Base-by-base conservation (phyloP, 2,113 vertebrate species). In the Epinephelus fuscoguttatus region DNA sequence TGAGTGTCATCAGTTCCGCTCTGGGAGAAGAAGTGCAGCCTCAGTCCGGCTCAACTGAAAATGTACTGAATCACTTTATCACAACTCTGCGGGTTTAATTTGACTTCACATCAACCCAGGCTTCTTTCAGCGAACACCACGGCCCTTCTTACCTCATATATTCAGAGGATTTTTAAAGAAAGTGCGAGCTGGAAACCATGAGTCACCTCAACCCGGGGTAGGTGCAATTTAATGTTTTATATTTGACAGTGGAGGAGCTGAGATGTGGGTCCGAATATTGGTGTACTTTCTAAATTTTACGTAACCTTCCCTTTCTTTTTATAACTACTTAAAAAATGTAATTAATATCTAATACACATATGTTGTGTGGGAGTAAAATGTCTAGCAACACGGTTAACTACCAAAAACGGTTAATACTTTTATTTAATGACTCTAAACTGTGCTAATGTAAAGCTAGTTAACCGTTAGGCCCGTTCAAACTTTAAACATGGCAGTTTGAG, bases 191-290 rank as follows among this genome's bases (percentile, higher is more conserved):
- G 90, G 92, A 53, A 87, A 91, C 89, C 91, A 97, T 97, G 97
- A 97, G 90, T 91, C 94, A 96, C 81, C 88, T 95, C 78, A 95
- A 92, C 85, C 85, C 94, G 11, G 96, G 96, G 96, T 97, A 95
- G 90, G 96, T 87, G 10, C 77, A 33, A 7, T 37, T 83, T 25
- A 2, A 60, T 84, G 3, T 73, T 53, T 75, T 15, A 50, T 12
- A 18, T 81, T 4, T 2, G 45, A 2, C 2, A 19, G 25, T 1
- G 2, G 17, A 2, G n/a, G 25, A 3, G n/a, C 9, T 17, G n/a
- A 13, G 11, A 42, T 8, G 42, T 42, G 14, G 15, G 49, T 17
- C 15, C 49, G 15, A 6, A 15, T 50, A 21, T 10, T 30, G 2
- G 5, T 15, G 1, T 15, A 11, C 21, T 14, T 13, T 56, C 42